A percentile compares a stretch with the other conserved stretches of the same genome.
Conservation (phyloP, 2,797 vertebrate species). For the Acestrorhynchus altus region DNA sequence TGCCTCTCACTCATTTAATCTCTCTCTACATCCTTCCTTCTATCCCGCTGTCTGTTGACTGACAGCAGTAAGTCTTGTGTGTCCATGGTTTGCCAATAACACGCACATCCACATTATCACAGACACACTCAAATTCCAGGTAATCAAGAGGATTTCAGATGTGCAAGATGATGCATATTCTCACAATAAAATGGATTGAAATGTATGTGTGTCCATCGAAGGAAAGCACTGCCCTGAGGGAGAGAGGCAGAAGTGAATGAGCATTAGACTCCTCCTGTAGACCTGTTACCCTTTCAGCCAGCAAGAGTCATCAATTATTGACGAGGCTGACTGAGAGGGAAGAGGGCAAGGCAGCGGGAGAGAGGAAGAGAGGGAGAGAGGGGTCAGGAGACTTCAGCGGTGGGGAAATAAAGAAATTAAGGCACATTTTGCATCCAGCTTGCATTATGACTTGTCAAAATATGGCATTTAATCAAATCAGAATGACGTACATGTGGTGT, state of each 20-base stretch:
- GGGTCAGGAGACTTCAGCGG: constrained; percentile 1
- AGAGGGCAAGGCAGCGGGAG: constrained; percentile 59
- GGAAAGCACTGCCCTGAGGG: constrained; percentile 41
- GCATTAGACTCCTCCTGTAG: constrained; percentile 68
- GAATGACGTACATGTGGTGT: neutral
- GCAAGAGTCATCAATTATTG: constrained; percentile 84
- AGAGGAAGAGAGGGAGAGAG: constrained; percentile 46
- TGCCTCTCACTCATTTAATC: constrained; percentile 82
- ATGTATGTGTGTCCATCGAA: constrained; percentile 2
- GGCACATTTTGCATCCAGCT: neutral
- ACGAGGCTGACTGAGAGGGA: constrained; percentile 76
- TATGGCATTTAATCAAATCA: neutral
- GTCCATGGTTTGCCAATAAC: constrained; percentile 44
- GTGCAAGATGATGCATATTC: constrained; percentile 25
- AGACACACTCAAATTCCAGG: constrained; percentile 26
- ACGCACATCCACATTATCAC: constrained; percentile 50
- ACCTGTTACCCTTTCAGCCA: constrained; percentile 85
- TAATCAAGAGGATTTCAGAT: neutral
- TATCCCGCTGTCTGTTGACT: constrained; percentile 76
- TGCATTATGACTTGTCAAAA: neutral
- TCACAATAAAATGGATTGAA: constrained; percentile 1
- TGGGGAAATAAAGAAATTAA: constrained; percentile 37
- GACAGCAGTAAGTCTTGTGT: constrained; percentile 73
- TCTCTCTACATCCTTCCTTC: constrained; percentile 75
- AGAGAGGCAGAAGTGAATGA: constrained; percentile 67